Conservation (phyloP, 2,888 invertebrate species). For the Abscondita cerata region DNA sequence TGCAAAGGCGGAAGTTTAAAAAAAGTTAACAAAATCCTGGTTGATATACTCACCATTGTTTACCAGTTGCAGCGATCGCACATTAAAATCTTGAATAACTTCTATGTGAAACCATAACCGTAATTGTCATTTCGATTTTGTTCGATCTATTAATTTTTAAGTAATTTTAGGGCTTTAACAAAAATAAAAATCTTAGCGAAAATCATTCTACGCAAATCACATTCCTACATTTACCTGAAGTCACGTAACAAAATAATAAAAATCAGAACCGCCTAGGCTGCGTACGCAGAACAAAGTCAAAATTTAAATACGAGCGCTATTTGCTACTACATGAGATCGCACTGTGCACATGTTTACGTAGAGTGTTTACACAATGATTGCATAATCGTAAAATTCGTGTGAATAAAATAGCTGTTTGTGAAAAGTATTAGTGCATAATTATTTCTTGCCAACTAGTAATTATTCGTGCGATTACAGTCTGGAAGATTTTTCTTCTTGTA, state of each 20-base stretch:
- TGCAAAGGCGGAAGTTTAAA: background rate
- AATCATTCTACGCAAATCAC: constrained; percentile 3
- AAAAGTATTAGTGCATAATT: too few relatives aligned
- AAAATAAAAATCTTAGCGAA: background rate
- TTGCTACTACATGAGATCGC: too few relatives aligned
- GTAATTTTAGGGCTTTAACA: background rate
- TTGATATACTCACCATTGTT: background rate
- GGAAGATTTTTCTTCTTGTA: too few relatives aligned
- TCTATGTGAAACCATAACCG: background rate
- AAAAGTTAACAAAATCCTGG: background rate
- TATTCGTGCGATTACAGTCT: too few relatives aligned
- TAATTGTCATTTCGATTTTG: background rate
- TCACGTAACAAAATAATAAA: constrained; percentile 8
- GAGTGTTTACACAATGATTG: too few relatives aligned
- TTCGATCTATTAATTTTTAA: background rate
- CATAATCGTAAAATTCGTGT: too few relatives aligned
- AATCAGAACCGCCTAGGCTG: background rate
- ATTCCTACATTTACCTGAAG: constrained; percentile 1
- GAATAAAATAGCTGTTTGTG: too few relatives aligned
- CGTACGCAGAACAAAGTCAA: too few relatives aligned
- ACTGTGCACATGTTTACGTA: too few relatives aligned
- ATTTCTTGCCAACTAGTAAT: too few relatives aligned
- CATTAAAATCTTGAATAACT: constrained; percentile 1
- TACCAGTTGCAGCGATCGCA: constrained; percentile 3
- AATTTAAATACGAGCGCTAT: too few relatives aligned